Evolutionary conservation across 2,797 vertebrate genomes (phyloP).

Genomic region (Manis javanica): DNA sequence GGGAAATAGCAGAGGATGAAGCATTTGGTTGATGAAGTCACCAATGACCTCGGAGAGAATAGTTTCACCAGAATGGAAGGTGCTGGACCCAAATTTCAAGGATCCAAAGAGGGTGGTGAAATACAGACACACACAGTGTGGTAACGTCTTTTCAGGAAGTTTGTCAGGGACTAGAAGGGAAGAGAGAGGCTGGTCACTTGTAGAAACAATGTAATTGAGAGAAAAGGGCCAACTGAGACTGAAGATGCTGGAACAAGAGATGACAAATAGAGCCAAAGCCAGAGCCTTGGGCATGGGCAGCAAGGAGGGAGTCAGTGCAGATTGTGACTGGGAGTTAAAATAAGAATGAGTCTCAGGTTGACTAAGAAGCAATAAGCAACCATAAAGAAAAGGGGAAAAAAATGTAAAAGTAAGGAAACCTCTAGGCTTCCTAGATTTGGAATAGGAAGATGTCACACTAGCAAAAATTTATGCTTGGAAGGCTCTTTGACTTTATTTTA

Average conservation of each 20-base stretch:
- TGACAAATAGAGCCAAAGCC: not conserved
- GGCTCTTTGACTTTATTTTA: constrained; percentile 51
- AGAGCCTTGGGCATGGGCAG: not conserved
- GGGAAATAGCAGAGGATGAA: constrained; percentile 20
- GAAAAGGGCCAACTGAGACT: not conserved
- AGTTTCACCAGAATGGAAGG: constrained; percentile 24
- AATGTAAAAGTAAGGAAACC: not conserved
- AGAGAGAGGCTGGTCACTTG: not conserved
- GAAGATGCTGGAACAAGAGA: not conserved
- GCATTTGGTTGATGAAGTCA: not conserved
- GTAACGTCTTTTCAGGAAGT: not conserved
- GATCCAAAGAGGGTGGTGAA: not conserved
- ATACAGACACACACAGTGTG: not conserved
- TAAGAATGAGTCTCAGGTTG: not conserved
- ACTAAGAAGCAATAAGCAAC: not conserved
- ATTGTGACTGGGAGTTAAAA: not conserved
- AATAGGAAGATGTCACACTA: constrained; percentile 23
- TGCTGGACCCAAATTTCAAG: not conserved
- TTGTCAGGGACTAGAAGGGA: not conserved
- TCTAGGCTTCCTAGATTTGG: not conserved
- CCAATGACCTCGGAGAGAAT: not conserved
- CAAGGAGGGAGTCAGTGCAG: not conserved
- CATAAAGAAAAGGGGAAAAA: not conserved
- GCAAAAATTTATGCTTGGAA: constrained; percentile 43
- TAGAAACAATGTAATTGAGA: not conserved